phyloP scores from a whole-genome alignment of 2,797 vertebrate species.

The Amazona finschi region DNA sequence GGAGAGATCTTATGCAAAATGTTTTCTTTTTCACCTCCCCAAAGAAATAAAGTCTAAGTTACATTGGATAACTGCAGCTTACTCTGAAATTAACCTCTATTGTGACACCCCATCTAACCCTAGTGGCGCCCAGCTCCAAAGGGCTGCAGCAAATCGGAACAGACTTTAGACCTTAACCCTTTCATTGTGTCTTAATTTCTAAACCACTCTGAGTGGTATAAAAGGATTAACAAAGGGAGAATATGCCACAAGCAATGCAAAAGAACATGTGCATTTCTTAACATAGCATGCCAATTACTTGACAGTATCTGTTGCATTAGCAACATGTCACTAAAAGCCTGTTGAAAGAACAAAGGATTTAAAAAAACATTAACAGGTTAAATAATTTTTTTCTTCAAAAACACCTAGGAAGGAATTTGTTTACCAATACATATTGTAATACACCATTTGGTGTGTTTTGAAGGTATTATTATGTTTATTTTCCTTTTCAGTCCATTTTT shows the following conservation, averaged over 20 bases:
- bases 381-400: slow-evolving; percentile 39
- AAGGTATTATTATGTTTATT: slow-evolving; percentile 21
- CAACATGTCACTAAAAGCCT: slow-evolving; percentile 46
- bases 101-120: not conserved
- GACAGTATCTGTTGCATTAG: slow-evolving; percentile 12
- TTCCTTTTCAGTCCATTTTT: slow-evolving; percentile 58
- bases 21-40: not conserved
- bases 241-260: not conserved
- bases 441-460: not conserved
- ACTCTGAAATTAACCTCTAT: not conserved
- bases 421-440: slow-evolving; percentile 39
- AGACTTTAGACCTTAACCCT: not conserved
- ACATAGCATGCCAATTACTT: not conserved
- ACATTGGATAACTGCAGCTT: not conserved
- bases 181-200: not conserved
- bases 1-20: not conserved
- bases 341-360: slow-evolving; percentile 43
- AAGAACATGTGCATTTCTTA: not conserved
- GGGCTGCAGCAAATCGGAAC: not conserved
- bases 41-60: not conserved
- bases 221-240: not conserved
- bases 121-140: not conserved
- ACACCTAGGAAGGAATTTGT: slow-evolving; percentile 41
- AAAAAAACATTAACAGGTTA: slow-evolving; percentile 16
- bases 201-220: not conserved